phyloP scores from a whole-genome alignment of 30 jellyfish, hydroid and myxozoan genomes.

The Mastigias papua region DNA sequence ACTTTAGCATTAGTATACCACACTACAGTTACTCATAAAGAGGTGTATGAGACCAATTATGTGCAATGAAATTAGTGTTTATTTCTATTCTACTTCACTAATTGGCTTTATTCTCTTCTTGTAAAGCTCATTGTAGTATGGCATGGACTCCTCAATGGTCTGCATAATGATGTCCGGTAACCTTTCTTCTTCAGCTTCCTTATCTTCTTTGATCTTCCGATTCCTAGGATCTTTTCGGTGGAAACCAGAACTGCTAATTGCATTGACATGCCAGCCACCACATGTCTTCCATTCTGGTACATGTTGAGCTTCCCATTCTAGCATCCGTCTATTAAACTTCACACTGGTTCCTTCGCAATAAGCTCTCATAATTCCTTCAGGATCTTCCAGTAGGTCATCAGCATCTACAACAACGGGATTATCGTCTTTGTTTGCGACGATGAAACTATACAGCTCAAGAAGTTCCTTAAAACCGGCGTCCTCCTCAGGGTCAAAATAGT shows the following conservation, averaged over 20 bases:
- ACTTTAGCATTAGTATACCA: too few species aligned
- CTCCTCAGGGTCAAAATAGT: conserved; percentile 80
- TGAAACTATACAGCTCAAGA: conserved; percentile 63
- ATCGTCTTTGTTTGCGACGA: conserved; percentile 36
- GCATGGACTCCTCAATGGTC: conserved; percentile 72
- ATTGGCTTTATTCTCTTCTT: conserved; percentile 45
- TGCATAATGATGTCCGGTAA: conserved; percentile 73
- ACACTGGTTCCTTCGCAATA: conserved; percentile 84
- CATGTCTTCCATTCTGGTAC: conserved; percentile 95
- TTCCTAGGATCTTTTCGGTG: conserved; percentile 69
- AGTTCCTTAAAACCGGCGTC: conserved; percentile 81
- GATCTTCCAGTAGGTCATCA: conserved; percentile 89
- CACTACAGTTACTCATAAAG: too few species aligned
- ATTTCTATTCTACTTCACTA: neutral
- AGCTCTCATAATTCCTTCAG: conserved; percentile 84
- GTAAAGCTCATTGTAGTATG: conserved; percentile 63
- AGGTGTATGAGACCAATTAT: too few species aligned
- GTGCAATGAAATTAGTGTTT: too few species aligned
- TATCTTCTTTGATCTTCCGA: conserved; percentile 15
- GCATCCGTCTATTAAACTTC: conserved; percentile 78
- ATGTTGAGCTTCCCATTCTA: conserved; percentile 95
- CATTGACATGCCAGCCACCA: conserved; percentile 97
- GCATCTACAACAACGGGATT: conserved; percentile 90
- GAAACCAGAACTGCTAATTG: conserved; percentile 88
- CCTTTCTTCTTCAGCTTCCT: conserved; percentile 13